Evolutionary conservation across 92 coral and sea anemone species (phyloP).

Genomic region (Actinernus sp.): DNA sequence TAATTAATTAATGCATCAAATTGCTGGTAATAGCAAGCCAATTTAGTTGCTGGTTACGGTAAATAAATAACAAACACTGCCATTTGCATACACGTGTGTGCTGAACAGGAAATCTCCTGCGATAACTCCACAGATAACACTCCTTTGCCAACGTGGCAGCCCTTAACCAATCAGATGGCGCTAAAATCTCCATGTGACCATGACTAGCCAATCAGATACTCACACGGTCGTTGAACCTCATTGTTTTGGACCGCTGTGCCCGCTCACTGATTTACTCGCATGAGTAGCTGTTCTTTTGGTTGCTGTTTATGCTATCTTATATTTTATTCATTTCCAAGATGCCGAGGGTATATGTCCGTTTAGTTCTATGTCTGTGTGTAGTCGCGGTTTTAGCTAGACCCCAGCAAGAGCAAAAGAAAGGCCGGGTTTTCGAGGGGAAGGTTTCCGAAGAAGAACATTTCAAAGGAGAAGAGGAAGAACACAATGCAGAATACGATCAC

Average conservation of each 20-base stretch:
- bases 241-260: too few relatives aligned
- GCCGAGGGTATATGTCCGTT: neutral
- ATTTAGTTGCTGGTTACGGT: too few relatives aligned
- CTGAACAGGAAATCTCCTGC: too few relatives aligned
- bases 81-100: too few relatives aligned
- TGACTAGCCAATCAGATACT: neutral
- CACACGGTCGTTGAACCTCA: constrained; percentile 7
- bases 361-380: constrained; percentile 22
- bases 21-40: too few relatives aligned
- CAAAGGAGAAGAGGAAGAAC: constrained; percentile 62
- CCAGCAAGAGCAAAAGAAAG: constrained; percentile 73
- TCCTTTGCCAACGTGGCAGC: constrained; percentile 9
- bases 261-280: too few relatives aligned
- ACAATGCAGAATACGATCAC: constrained; percentile 96
- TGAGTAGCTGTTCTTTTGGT: too few relatives aligned
- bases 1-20: too few relatives aligned
- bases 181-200: neutral
- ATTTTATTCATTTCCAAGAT: neutral
- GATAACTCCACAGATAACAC: too few relatives aligned
- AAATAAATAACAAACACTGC: too few relatives aligned
- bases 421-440: constrained; percentile 74
- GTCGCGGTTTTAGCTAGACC: constrained; percentile 62
- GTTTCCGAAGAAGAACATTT: constrained; percentile 92
- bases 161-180: neutral
- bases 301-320: neutral